Base-by-base conservation (phyloP, 1,140 invertebrate genomes). In the Anastatus disparis region DNA sequence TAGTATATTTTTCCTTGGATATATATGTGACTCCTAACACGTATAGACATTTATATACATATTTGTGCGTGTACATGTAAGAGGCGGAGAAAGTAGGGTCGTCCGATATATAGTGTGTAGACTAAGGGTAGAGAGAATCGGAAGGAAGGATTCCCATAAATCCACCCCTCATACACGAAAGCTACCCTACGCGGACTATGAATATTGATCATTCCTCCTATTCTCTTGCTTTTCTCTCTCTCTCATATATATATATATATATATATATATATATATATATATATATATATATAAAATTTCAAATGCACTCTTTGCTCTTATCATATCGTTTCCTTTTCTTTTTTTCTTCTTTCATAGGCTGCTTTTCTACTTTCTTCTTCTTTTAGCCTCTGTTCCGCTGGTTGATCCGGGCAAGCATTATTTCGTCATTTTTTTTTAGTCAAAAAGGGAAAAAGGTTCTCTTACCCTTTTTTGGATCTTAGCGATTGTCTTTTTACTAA, bases 81-180 rank as follows among this genome's bases (percentile, higher is more conserved):
- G 1, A n/a, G 17, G 31, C 68, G 56, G 46, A 75, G 67, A 67
- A 76, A 79, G 76, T 75, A 73, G 77, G 76, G 78, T 76, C 64
- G 72, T 67, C 40, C 55, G 63, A 67, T n/a, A n/a, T n/a, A n/a
- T n/a, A n/a, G n/a, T n/a, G n/a, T n/a, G n/a, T n/a, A n/a, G n/a
- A 72, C 70, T 71, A 22, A 38, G 46, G 42, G 70, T 70, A 66
- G 74, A 73, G 70, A 53, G 68, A 79, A 75, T 78, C 77, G 81
- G 81, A 81, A 83, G 82, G 77, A 84, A 83, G 79, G 79, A 82
- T 82, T 84, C 82, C 78, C 77, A 81, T 83, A 84, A 84, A 83
- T 83, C 77, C 81, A 82, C 76, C 78, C 78, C 67, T 71, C 63
- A 58, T 63, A n/a, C n/a, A n/a, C n/a, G n/a, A n/a, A 73, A 75